A percentile compares a stretch with the other conserved stretches of the same genome.
Conservation (phyloP, 2,888 invertebrate species). For the Linyphia triangularis region DNA sequence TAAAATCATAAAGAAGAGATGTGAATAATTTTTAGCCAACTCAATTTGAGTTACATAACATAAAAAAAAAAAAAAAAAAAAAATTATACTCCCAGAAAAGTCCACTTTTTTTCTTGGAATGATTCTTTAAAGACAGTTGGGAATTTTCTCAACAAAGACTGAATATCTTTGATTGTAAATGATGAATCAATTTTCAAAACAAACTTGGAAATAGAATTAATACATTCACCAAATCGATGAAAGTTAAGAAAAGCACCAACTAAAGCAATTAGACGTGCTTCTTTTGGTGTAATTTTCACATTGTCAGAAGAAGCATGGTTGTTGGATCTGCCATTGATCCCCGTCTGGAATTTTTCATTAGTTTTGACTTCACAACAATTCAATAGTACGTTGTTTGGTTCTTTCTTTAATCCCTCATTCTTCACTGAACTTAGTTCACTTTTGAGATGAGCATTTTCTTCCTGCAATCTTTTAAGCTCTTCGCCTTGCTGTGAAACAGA, state of each 20-base stretch:
- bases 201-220: background rate
- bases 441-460: background rate
- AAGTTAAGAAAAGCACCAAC: background rate
- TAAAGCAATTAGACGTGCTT: background rate
- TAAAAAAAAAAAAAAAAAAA: too few species aligned
- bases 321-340: background rate
- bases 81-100: background rate
- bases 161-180: background rate
- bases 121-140: background rate
- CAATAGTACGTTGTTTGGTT: background rate
- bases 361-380: background rate
- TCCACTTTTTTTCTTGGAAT: background rate
- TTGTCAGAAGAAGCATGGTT: background rate
- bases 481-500: background rate
- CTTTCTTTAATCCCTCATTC: background rate
- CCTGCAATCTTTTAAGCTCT: background rate
- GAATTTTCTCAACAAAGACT: background rate
- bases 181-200: background rate
- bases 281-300: background rate
- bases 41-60: too few species aligned
- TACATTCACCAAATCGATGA: background rate
- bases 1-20: too few species aligned
- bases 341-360: background rate
- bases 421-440: background rate
- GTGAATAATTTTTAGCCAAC: too few species aligned